Evolutionary conservation across 2,888 invertebrate genomes (phyloP).

Genomic region (Dryadula phaetusa): DNA sequence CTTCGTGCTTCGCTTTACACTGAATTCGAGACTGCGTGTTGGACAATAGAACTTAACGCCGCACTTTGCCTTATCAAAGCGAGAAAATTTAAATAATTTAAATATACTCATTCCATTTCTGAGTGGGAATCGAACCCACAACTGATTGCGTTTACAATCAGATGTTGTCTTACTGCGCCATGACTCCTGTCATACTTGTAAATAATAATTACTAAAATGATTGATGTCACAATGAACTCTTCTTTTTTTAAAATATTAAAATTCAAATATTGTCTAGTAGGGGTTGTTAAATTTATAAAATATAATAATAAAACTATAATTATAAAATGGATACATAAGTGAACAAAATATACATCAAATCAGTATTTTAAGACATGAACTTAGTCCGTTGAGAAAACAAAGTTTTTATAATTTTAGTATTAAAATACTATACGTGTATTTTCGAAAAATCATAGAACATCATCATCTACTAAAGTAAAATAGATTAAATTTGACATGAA

Average conservation of each 20-base stretch:
- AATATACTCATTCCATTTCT: too few species aligned
- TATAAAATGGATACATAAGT: not conserved
- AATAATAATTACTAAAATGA: not conserved
- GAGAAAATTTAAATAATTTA: too few species aligned
- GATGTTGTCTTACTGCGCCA: too few species aligned
- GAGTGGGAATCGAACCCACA: too few species aligned
- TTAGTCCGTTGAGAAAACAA: not conserved
- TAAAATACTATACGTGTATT: constrained; percentile 1
- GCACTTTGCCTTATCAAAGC: too few species aligned
- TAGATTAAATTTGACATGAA: constrained; percentile 42
- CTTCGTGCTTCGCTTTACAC: too few species aligned
- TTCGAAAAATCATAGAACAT: constrained; percentile 9
- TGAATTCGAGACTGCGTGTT: too few species aligned
- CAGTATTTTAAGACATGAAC: too few species aligned
- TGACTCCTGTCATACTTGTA: too few species aligned
- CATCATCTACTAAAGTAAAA: constrained; percentile 18
- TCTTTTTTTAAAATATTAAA: not conserved
- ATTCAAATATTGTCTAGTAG: not conserved
- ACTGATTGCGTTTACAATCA: too few species aligned
- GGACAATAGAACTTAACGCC: too few species aligned
- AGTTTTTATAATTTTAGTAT: not conserved
- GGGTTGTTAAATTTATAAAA: not conserved
- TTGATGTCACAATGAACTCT: not conserved
- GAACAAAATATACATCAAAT: not conserved
- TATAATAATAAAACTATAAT: too few species aligned